Evolutionary conservation across 2,888 invertebrate species (phyloP), one percentile per base, ranked within the genome.

Genomic region (Mesodorylaimus sp.): DNA sequence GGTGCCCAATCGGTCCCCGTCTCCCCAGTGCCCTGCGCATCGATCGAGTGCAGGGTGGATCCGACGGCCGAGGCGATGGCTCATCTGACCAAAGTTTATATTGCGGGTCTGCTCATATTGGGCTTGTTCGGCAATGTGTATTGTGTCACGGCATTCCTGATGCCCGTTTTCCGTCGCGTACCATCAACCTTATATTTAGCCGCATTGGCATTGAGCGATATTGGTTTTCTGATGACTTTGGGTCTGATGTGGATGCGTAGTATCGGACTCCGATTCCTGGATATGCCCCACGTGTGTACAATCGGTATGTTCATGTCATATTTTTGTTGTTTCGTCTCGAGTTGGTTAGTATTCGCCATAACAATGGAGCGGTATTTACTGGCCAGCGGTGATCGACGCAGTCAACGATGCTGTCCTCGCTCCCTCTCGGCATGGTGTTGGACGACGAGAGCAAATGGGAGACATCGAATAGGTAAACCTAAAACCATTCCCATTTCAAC

Each of bases 61-160:
- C n/a, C n/a, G n/a, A n/a, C 36, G 36, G 36, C 16, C 36, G 36
- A 16, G 10, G 19, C 23, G n/a, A 41, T 41, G 21, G 23, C 21
- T 5, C 10, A 21, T n/a, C 5, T 41, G n/a, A 21, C 42, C 21
- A 21, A 41, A 10, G 23, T 41, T 41, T 41, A 10, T 24, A 41
- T n/a, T n/a, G 42, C 5, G 21, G 7, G 7, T 10, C 5, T 46
- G 32, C 29, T 36, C 3, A 41, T 36, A 3, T 3, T 46, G 7
- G 47, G 47, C 3, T 46, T 46, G 19, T n/a, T 46, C 25, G 47
- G 47, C 3, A 46, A 46, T 36, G 7, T 46, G 29, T 26, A 36
- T 7, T 46, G 47, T 36, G 21, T 46, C 21, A 16, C 36, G 23
- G 36, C 36, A 37, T 46, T 46, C 25, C 36, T 32, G 16, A 21